Evolutionary conservation across 2,113 vertebrate species (phyloP), one percentile per base, ranked within the genome.

Genomic region (Seriola rivoliana): DNA sequence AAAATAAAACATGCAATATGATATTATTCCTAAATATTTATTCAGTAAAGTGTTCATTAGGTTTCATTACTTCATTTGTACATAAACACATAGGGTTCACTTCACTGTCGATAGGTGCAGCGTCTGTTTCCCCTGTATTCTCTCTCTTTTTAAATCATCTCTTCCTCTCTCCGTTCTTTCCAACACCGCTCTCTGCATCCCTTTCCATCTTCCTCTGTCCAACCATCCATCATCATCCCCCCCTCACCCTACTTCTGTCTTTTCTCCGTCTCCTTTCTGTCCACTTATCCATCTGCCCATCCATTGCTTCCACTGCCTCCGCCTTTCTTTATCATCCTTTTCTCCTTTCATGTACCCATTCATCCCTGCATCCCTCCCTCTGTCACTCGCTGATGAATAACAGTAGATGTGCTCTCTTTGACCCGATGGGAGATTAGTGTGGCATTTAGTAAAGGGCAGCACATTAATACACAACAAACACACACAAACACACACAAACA

Each of bases 371-470:
- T 85, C 85, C 66, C 71, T 85, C 66, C 65, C 76, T 77, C 80
- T 60, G 42, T 59, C 65, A 16, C 82, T 78, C 21, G 52, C 84
- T 77, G 83, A 84, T 88, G 88, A 91, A 85, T 80, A 92, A 93
- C 94, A 91, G 93, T 92, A 94, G 94, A 94, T 91, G 74, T 82
- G 81, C 89, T 94, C 91, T 92, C 93, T 96, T 44, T 97, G 96
- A 96, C 96, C 95, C 94, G 96, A 97, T 96, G 95, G 95, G 95
- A 97, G 95, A 97, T 96, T 95, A 96, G 94, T 85, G 84, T 96
- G 97, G 96, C 96, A 97, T 97, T 97, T 97, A 88, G 91, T 85
- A 97, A 98, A 98, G 96, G 96, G 95, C 95, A 97, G 81, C 70
- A 71, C 91, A 96, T 97, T 96, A 96, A 94, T 95, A 93, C 93